Evolutionary conservation across 2,888 invertebrate genomes (phyloP), one percentile per base, ranked within the genome.

Genomic region (Ornithoptera alexandrae): DNA sequence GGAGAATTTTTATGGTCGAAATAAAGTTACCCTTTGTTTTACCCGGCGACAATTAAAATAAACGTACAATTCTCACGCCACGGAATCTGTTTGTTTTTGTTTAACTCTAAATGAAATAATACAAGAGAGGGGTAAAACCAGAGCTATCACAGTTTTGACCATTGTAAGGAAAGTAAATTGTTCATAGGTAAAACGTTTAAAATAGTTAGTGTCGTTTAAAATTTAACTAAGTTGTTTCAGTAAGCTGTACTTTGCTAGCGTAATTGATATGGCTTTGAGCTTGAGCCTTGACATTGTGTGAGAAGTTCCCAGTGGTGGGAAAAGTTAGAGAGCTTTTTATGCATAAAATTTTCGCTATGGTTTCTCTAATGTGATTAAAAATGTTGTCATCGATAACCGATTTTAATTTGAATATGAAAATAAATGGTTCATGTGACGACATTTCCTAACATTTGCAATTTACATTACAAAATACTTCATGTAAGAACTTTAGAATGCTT

Each of bases 11-110:
- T 53, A 53, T 36, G 20, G 20, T 30, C n/a, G 46, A 60, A 60
- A 50, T 50, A 66, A 66, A 57, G 50, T 66, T 53, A 46, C 22
- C 17, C 24, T 65, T 65, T 59, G 17, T 66, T 66, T 50, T 53
- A 17, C 60, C 60, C 12, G 30, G 1, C 15, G 46, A 60, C 66
- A 60, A 60, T 60, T 60, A 46, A 60, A 66, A 60, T 66, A 60
- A 66, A 66, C 36, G 24, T 60, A 42, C 17, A 65, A 59, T 60
- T 60, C 50, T 59, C 24, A 12, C 18, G 30, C 53, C n/a, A n/a
- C 59, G 20, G 20, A 50, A 60, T 36, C 60, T 30, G 24, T 60
- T 50, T 60, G 60, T 60, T 67, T 57, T 46, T 39, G 39, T 56
- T 62, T 62, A 57, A 67, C 42, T 24, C 20, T 22, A 62, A 62